Evolutionary conservation across 2,888 invertebrate genomes (phyloP).

Genomic region (Lacanobia wlatinum): DNA sequence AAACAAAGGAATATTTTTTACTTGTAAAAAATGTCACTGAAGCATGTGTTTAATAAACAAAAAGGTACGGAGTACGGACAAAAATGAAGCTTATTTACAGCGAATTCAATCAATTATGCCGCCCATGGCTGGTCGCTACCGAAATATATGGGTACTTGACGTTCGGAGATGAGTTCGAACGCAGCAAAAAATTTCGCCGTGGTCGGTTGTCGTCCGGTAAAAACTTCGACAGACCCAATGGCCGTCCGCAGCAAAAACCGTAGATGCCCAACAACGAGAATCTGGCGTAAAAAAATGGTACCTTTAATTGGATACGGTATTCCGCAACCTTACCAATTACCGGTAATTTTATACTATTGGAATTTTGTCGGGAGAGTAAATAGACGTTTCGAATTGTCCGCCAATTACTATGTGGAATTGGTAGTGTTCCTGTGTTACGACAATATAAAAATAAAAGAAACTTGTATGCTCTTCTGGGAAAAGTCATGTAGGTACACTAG

Average conservation of each 20-base stretch:
- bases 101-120: slow-evolving; percentile 87
- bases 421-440: slow-evolving; percentile 25
- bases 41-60: slow-evolving; percentile 67
- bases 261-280: slow-evolving; percentile 77
- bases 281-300: slow-evolving; percentile 75
- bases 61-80: slow-evolving; percentile 64
- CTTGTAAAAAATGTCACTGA: slow-evolving; percentile 65
- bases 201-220: slow-evolving; percentile 79
- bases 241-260: slow-evolving; percentile 83
- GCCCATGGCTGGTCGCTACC: slow-evolving; percentile 78
- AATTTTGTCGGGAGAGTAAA: slow-evolving; percentile 50
- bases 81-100: slow-evolving; percentile 83
- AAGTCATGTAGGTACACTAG: background rate
- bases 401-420: slow-evolving; percentile 50
- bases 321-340: slow-evolving; percentile 72
- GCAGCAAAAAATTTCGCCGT: slow-evolving; percentile 83
- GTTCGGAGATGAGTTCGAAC: slow-evolving; percentile 83
- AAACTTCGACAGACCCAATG: slow-evolving; percentile 84
- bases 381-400: slow-evolving; percentile 48
- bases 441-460: slow-evolving; percentile 12
- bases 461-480: background rate
- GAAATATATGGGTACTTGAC: slow-evolving; percentile 87
- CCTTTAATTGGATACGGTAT: slow-evolving; percentile 85
- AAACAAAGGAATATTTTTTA: slow-evolving; percentile 63
- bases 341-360: slow-evolving; percentile 62